Base-by-base conservation (phyloP, 2,888 invertebrate genomes). In the Drosophila austrosaltans region DNA sequence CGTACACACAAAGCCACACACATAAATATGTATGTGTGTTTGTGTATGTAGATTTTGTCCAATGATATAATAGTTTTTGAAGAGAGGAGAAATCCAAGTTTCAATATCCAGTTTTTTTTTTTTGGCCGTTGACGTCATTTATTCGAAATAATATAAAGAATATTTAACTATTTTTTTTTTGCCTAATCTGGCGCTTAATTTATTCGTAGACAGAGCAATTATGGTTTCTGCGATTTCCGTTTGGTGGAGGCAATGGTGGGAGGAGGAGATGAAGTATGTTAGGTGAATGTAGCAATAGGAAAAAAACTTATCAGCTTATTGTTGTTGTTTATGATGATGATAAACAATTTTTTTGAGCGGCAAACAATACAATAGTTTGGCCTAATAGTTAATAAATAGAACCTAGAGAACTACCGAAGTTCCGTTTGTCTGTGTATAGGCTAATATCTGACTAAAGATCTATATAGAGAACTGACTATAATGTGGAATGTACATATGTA, bases 111-210 rank as follows among this genome's bases (percentile, higher is more conserved):
- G 48, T 48, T 48, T 48, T 48, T 3, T 3, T 40, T 48, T 48
- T 48, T 3, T 40, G 48, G 22, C 22, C 16, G 48, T 48, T 48
- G 48, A 48, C 48, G 48, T 48, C 48, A 48, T 48, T 48, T 48
- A 22, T 48, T 25, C 48, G 10, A 48, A 54, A 54, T 54, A 54
- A 54, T 54, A 16, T 32, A 54, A 25, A 54, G 32, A 54, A 54
- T 30, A 54, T 25, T 48, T 48, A 48, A 48, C 48, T 48, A 25
- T 48, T 22, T 48, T 48, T 48, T 40, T 8, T 69, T 69, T 69
- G 69, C 71, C 71, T 77, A 77, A 80, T 76, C 80, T 79, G 69
- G 42, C 69, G 48, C 48, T 48, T 78, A 76, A 72, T 76, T 76
- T 80, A 72, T 66, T 44, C 59, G 28, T 59, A 42, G 42, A 59